These are phyloP conservation scores for Diprion similis DNA, from an alignment of 1,140 invertebrate species.

Conservation along the genomic window DNA sequence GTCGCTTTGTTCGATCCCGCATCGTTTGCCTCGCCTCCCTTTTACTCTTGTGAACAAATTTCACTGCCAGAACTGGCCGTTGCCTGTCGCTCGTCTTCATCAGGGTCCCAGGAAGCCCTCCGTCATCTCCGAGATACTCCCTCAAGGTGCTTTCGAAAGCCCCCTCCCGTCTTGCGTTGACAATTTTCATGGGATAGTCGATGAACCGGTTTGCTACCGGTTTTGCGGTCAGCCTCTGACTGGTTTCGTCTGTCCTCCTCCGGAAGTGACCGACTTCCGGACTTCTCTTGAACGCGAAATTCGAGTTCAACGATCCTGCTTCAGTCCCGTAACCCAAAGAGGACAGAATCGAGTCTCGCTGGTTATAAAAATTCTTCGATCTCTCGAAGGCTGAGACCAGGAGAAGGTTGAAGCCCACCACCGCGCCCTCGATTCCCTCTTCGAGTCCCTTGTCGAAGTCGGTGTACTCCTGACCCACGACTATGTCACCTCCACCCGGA, in stretches of 20 bases:
- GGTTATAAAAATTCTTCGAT: not conserved
- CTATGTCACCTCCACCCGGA: conserved; percentile 67
- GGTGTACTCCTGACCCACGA: conserved; percentile 72
- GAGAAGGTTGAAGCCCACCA: conserved; percentile 72
- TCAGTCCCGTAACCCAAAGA: not conserved
- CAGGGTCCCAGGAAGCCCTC: not conserved
- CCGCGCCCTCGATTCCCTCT: conserved; percentile 71
- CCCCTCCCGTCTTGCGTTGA: not conserved
- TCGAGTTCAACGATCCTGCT: not conserved
- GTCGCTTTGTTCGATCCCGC: no score
- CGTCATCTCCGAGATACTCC: conserved; percentile 2
- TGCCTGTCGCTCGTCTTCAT: not conserved
- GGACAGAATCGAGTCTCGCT: not conserved
- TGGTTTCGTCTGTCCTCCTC: no score
- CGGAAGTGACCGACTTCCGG: not conserved
- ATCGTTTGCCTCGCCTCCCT: not conserved
- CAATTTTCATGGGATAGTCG: not conserved
- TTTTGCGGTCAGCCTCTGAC: no score
- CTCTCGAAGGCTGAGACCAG: conserved; percentile 63
- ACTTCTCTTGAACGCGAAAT: not conserved
- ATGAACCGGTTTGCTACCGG: not conserved
- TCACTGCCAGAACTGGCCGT: not conserved
- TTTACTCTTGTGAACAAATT: not conserved
- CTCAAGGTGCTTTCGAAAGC: conserved; percentile 9
- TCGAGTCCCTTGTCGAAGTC: conserved; percentile 69